Conservation (phyloP, 2,797 vertebrate species). For the Neopelma chrysocephalum region DNA sequence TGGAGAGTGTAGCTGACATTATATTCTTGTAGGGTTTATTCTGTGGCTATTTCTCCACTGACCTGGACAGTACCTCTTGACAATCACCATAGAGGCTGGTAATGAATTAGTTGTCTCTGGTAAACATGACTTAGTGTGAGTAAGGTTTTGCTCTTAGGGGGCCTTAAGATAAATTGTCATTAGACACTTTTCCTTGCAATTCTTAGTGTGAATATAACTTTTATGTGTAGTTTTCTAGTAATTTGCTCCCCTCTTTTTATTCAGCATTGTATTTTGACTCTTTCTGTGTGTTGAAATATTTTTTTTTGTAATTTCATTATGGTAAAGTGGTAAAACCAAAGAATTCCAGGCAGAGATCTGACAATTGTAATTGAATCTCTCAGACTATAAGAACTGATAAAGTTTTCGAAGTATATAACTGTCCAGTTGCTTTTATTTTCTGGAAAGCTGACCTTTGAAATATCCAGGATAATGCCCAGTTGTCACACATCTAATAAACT, state of each 20-base stretch:
- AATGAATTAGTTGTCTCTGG: neutral
- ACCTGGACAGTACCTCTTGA: neutral
- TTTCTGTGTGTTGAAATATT: neutral
- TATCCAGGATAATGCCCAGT: neutral
- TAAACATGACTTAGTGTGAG: neutral
- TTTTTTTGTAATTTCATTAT: neutral
- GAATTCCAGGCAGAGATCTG: neutral
- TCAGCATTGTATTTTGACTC: neutral
- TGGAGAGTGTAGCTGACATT: rapidly evolving
- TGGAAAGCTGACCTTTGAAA: neutral
- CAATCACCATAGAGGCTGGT: neutral
- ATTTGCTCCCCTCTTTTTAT: neutral
- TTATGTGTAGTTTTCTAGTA: neutral
- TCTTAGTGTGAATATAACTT: neutral
- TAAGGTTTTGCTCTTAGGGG: neutral
- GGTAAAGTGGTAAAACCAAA: neutral
- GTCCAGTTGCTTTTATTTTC: neutral
- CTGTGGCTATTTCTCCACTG: neutral
- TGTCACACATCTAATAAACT: neutral
- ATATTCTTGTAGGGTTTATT: neutral
- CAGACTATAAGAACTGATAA: neutral
- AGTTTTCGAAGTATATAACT: neutral
- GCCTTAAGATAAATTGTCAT: neutral
- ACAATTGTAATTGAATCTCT: neutral
- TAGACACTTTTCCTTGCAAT: neutral